These are phyloP conservation scores for Speoplatyrhinus poulsoni DNA, from an alignment of 2,113 vertebrate genomes.

Conservation along the genomic window DNA sequence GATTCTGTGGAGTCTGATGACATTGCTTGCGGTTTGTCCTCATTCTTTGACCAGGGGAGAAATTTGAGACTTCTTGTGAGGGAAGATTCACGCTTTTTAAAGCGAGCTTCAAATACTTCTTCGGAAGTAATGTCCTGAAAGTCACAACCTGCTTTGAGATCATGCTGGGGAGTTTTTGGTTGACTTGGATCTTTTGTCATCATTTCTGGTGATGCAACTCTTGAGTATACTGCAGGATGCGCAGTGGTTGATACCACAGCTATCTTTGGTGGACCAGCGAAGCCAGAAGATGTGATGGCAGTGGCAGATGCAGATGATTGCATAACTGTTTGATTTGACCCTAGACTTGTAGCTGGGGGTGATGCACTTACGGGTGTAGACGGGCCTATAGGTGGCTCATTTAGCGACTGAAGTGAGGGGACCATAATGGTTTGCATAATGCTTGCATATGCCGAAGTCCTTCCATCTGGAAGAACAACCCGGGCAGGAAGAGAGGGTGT, in stretches of 20 bases:
- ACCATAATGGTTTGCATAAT: conserved; percentile 90
- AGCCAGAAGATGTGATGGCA: conserved; percentile 15
- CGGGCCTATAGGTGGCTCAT: conserved; percentile 21
- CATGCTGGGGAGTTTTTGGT: conserved; percentile 51
- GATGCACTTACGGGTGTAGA: conserved; percentile 39
- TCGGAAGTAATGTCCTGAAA: conserved; percentile 89
- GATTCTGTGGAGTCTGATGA: conserved; percentile 46
- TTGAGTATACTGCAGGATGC: conserved; percentile 79
- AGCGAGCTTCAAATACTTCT: conserved; percentile 94
- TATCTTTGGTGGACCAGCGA: conserved; percentile 42
- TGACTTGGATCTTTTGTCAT: conserved; percentile 75
- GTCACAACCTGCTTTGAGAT: conserved; percentile 45
- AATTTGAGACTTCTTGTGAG: conserved; percentile 86
- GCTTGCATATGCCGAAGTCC: conserved; percentile 85
- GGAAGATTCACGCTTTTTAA: conserved; percentile 90
- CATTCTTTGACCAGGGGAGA: conserved; percentile 85
- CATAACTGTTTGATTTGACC: conserved; percentile 16
- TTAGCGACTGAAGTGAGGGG: conserved; percentile 53
- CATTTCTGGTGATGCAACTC: conserved; percentile 76
- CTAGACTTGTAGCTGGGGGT: conserved; percentile 7
- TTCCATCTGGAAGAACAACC: conserved; percentile 77
- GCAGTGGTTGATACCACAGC: conserved; percentile 56
- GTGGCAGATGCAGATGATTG: conserved; percentile 22
- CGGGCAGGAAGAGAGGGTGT: conserved; percentile 52
- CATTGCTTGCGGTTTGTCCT: conserved; percentile 77